These are phyloP conservation scores for Poecilia velifera DNA, from an alignment of 2,797 vertebrate species.

Conservation along the genomic window DNA sequence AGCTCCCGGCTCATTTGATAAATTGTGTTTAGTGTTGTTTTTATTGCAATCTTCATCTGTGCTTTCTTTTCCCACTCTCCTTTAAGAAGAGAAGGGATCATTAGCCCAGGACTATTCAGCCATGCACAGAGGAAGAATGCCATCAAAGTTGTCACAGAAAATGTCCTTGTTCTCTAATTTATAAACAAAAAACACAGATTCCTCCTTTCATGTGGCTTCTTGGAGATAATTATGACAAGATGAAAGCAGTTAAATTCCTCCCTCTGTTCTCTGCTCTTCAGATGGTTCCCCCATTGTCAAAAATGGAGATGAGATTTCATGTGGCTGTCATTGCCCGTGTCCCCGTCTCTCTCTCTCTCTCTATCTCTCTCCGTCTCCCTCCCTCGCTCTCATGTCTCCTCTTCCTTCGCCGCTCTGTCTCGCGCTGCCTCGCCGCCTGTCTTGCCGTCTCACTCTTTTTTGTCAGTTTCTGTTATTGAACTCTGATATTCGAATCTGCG, in stretches of 20 bases:
- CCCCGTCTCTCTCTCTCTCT: conserved; percentile 60
- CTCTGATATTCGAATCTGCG: conserved; percentile 73
- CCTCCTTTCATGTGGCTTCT: conserved; percentile 82
- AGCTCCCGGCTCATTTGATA: conserved; percentile 68
- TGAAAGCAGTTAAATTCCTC: conserved; percentile 84
- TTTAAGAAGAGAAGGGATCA: conserved; percentile 76
- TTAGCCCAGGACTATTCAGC: conserved; percentile 77
- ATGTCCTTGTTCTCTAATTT: conserved; percentile 84
- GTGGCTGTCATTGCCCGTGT: conserved; percentile 80
- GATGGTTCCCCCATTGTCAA: conserved; percentile 85
- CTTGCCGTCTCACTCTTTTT: conserved; percentile 68
- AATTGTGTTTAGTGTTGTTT: conserved; percentile 79
- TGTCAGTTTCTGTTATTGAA: conserved; percentile 75
- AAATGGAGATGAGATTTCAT: conserved; percentile 85
- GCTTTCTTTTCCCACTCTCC: conserved; percentile 48
- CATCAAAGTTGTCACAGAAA: conserved; percentile 82
- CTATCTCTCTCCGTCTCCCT: conserved; percentile 48
- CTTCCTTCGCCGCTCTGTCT: conserved; percentile 59
- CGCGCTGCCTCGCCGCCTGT: conserved; percentile 50
- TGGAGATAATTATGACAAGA: conserved; percentile 86
- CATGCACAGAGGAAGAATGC: conserved; percentile 77
- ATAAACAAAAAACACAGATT: conserved; percentile 84
- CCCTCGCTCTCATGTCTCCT: conserved; percentile 48
- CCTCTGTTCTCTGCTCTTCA: conserved; percentile 82
- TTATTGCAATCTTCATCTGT: conserved; percentile 77